Evolutionary conservation across 2,797 vertebrate genomes (phyloP).

Genomic region (Enteromius fasciolatus): DNA sequence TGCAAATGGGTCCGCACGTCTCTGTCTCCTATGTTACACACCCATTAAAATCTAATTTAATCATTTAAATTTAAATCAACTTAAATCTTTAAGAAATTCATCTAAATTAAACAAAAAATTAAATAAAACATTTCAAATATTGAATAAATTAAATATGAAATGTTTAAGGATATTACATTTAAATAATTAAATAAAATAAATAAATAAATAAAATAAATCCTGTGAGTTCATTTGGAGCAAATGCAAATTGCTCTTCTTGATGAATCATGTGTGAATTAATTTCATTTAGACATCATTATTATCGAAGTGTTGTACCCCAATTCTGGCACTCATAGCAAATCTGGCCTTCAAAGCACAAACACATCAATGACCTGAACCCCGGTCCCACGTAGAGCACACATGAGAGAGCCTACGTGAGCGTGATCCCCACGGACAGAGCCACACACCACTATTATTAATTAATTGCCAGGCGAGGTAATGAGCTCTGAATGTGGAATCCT

Average conservation of each 20-base stretch:
- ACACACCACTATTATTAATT: slow-evolving; percentile 59
- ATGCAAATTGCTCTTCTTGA: too few relatives aligned
- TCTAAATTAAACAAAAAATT: background rate
- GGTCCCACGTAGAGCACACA: background rate
- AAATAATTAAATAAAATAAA: background rate
- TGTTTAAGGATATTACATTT: background rate
- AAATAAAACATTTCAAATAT: background rate
- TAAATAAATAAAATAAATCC: background rate
- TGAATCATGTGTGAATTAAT: too few relatives aligned
- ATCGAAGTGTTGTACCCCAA: background rate
- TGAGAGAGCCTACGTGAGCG: background rate
- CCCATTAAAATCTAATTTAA: too few relatives aligned
- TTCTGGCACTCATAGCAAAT: background rate
- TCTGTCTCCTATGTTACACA: too few relatives aligned
- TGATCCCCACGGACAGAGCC: slow-evolving; percentile 26
- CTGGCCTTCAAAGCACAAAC: background rate
- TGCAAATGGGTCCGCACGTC: too few relatives aligned
- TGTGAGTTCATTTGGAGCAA: background rate
- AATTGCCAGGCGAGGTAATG: slow-evolving; percentile 66
- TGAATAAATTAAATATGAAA: background rate
- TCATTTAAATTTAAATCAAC: too few relatives aligned
- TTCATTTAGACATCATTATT: too few relatives aligned
- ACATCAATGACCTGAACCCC: background rate
- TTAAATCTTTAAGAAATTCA: too few relatives aligned
- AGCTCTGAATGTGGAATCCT: slow-evolving; percentile 65